These are phyloP conservation scores for Cryptomyrus ogoouensis DNA, from an alignment of 2,113 vertebrate genomes.

Conservation along the genomic window DNA sequence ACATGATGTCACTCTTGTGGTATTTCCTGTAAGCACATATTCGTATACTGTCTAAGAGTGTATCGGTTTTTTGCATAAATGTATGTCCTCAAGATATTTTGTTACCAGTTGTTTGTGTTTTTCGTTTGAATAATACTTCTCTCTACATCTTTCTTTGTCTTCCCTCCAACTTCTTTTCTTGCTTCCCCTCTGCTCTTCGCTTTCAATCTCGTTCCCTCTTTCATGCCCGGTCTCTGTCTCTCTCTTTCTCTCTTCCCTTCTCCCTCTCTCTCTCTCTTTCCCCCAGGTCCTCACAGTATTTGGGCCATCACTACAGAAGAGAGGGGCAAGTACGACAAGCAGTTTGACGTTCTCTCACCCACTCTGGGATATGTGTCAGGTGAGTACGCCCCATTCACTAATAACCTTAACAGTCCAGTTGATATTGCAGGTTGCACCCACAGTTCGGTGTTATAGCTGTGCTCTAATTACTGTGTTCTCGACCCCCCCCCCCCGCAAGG, in stretches of 20 bases:
- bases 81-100: not conserved
- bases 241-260: not conserved
- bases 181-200: not conserved
- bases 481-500: not conserved
- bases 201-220: not conserved
- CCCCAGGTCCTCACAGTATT: conserved; percentile 67
- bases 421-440: not conserved
- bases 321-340: conserved; percentile 80
- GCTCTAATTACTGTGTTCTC: not conserved
- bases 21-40: not conserved
- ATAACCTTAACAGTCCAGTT: not conserved
- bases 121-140: not conserved
- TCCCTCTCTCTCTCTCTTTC: not conserved
- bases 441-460: not conserved
- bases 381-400: conserved; percentile 39
- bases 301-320: conserved; percentile 87
- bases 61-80: not conserved
- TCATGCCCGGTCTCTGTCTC: not conserved
- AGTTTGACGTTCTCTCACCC: conserved; percentile 82
- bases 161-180: not conserved
- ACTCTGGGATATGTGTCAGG: conserved; percentile 78
- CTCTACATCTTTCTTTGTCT: not conserved
- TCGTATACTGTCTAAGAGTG: not conserved
- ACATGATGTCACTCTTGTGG: not conserved
- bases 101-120: not conserved